These are phyloP conservation scores for Drosophila maculinotata DNA, from an alignment of 2,888 invertebrate genomes.

Conservation along the genomic window DNA sequence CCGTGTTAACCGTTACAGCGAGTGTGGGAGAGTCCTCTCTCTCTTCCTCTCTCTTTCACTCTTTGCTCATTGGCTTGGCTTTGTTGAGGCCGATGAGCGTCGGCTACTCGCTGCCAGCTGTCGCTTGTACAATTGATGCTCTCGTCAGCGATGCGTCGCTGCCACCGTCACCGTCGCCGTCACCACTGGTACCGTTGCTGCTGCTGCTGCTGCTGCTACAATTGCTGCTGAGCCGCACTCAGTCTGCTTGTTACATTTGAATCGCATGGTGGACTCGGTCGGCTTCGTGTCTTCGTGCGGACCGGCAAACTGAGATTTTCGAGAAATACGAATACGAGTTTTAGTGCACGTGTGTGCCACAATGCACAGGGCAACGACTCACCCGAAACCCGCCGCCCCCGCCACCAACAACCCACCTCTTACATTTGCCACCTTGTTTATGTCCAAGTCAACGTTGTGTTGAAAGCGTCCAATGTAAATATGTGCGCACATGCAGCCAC, in stretches of 20 bases:
- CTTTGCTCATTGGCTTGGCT: slow-evolving; percentile 52
- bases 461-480: slow-evolving; percentile 66
- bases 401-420: neutral
- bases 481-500: slow-evolving; percentile 57
- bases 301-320: slow-evolving; percentile 55
- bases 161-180: slow-evolving; percentile 26
- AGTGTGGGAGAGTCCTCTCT: slow-evolving; percentile 27
- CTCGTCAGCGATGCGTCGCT: slow-evolving; percentile 24
- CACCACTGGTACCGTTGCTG: slow-evolving; percentile 24
- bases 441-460: slow-evolving; percentile 37
- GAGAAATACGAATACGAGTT: slow-evolving; percentile 53
- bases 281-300: slow-evolving; percentile 56
- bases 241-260: slow-evolving; percentile 74
- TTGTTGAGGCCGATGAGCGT: slow-evolving; percentile 19
- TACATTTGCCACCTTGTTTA: too few relatives aligned
- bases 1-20: slow-evolving; percentile 35
- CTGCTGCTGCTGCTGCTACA: slow-evolving; percentile 15
- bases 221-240: slow-evolving; percentile 41
- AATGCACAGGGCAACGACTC: slow-evolving; percentile 1
- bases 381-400: neutral
- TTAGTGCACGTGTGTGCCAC: slow-evolving; percentile 42
- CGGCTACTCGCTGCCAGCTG: slow-evolving; percentile 52
- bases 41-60: slow-evolving; percentile 12
- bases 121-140: slow-evolving; percentile 35
- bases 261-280: slow-evolving; percentile 61